A percentile compares a stretch with the other conserved stretches of the same genome.
Conservation (phyloP, 2,797 vertebrate genomes). For the Melanotaenia trifasciata region DNA sequence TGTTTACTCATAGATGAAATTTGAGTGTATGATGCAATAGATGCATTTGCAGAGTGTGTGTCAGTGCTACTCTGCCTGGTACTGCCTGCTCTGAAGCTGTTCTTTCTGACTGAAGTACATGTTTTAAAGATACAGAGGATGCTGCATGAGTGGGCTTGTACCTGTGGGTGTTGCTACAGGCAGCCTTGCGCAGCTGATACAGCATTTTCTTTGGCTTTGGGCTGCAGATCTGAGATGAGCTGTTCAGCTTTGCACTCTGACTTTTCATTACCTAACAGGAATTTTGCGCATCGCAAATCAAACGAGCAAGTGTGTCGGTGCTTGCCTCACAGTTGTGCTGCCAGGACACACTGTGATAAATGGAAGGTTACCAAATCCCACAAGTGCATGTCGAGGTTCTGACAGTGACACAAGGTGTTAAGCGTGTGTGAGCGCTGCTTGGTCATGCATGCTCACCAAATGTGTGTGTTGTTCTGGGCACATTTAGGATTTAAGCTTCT, state of each 20-base stretch:
- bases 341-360: constrained; percentile 47
- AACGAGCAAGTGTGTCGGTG: constrained; percentile 49
- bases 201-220: constrained; percentile 66
- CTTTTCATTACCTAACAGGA: constrained; percentile 63
- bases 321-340: constrained; percentile 56
- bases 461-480: constrained; percentile 33
- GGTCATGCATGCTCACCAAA: constrained; percentile 40
- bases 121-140: constrained; percentile 2
- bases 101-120: constrained; percentile 1
- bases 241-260: constrained; percentile 31
- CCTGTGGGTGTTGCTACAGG: constrained; percentile 63
- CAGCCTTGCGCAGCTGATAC: constrained; percentile 51
- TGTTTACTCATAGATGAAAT: neutral
- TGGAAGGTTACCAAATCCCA: constrained; percentile 49
- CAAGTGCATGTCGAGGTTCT: constrained; percentile 52
- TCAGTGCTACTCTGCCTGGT: neutral
- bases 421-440: constrained; percentile 31
- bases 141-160: constrained; percentile 75
- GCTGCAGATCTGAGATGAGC: constrained; percentile 60
- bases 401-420: constrained; percentile 42
- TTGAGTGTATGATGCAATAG: neutral
- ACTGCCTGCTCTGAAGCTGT: neutral
- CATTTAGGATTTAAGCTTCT: constrained; percentile 29
- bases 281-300: constrained; percentile 65
- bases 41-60: neutral